A percentile compares a stretch with the other conserved stretches of the same genome.
Evolutionary conservation across 2,888 invertebrate species (phyloP).

Genomic region (Drosophila kanekoi): DNA sequence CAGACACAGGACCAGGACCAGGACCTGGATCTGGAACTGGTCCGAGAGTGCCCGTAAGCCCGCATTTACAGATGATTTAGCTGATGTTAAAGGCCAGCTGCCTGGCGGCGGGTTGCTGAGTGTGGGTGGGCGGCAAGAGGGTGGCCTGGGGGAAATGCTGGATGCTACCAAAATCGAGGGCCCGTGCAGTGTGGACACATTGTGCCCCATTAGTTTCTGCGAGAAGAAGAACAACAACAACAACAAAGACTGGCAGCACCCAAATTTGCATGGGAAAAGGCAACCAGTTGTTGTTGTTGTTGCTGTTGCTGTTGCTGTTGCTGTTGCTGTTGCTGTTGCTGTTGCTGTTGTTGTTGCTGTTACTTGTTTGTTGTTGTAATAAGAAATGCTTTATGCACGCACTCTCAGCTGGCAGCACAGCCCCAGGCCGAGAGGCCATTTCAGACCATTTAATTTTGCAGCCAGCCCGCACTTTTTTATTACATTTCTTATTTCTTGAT

Average conservation of each 20-base stretch:
- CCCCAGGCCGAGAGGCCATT: conserved; percentile 36
- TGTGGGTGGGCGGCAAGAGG: background rate
- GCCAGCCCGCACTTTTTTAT: conserved; percentile 67
- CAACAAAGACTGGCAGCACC: conserved; percentile 17
- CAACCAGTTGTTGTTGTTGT: conserved; percentile 16
- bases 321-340: conserved; percentile 17
- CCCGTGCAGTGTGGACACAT: conserved; percentile 70
- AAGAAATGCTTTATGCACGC: conserved; percentile 79
- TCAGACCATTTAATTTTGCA: conserved; percentile 80
- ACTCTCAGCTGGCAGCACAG: conserved; percentile 51
- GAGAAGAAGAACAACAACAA: conserved; percentile 57
- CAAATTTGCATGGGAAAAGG: conserved; percentile 73
- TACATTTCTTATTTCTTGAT: conserved; percentile 10
- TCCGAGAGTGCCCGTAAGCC: conserved; percentile 52
- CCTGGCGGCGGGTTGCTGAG: background rate
- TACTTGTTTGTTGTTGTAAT: conserved; percentile 54
- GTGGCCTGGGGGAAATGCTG: background rate
- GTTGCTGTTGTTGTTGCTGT: conserved; percentile 33
- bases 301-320: conserved; percentile 11
- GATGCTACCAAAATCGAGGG: no score
- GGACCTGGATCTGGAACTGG: conserved; percentile 34
- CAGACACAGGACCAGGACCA: conserved; percentile 30
- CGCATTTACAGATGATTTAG: conserved; percentile 84
- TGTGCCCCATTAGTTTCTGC: conserved; percentile 80
- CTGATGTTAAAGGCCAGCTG: conserved; percentile 80